These are phyloP conservation scores for Hedya salicella DNA, from an alignment of 2,888 invertebrate species.

Conservation along the genomic window DNA sequence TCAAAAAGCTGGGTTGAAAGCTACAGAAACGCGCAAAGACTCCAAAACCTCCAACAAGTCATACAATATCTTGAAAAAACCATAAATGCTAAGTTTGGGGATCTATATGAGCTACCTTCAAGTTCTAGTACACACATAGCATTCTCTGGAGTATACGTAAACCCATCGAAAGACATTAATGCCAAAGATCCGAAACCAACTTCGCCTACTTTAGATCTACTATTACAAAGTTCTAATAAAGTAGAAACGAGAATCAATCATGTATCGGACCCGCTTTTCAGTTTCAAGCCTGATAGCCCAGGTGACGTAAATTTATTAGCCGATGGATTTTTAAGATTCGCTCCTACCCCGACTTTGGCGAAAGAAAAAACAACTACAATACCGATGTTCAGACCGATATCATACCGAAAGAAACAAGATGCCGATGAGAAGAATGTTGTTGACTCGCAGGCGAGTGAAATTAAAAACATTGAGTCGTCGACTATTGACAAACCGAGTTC, in stretches of 20 bases:
- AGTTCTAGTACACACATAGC: slow-evolving; percentile 65
- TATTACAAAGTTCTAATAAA: slow-evolving; percentile 57
- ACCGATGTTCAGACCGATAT: slow-evolving; percentile 65
- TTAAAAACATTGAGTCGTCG: slow-evolving; percentile 50
- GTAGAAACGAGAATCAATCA: slow-evolving; percentile 63
- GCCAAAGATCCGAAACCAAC: slow-evolving; percentile 44
- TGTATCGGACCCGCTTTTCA: slow-evolving; percentile 87
- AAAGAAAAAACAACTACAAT: slow-evolving; percentile 50
- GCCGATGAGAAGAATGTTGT: slow-evolving; percentile 56
- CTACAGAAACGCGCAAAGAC: slow-evolving; percentile 75
- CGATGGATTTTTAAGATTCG: slow-evolving; percentile 72
- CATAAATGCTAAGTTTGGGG: slow-evolving; percentile 76
- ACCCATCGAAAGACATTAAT: slow-evolving; percentile 61
- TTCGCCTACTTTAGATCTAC: slow-evolving; percentile 49
- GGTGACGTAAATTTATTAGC: slow-evolving; percentile 90
- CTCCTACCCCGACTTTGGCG: slow-evolving; percentile 56
- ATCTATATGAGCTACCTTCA: slow-evolving; percentile 63
- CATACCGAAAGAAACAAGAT: slow-evolving; percentile 58
- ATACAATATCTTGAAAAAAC: slow-evolving; percentile 78
- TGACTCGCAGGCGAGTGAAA: slow-evolving; percentile 47
- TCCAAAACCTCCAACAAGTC: slow-evolving; percentile 76
- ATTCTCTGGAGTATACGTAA: slow-evolving; percentile 73
- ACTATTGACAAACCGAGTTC: slow-evolving; percentile 72
- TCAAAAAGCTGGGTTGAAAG: slow-evolving; percentile 76
- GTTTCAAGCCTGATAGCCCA: slow-evolving; percentile 89